Conservation (phyloP, 2,113 vertebrate species). For the Takifugu bimaculatus region DNA sequence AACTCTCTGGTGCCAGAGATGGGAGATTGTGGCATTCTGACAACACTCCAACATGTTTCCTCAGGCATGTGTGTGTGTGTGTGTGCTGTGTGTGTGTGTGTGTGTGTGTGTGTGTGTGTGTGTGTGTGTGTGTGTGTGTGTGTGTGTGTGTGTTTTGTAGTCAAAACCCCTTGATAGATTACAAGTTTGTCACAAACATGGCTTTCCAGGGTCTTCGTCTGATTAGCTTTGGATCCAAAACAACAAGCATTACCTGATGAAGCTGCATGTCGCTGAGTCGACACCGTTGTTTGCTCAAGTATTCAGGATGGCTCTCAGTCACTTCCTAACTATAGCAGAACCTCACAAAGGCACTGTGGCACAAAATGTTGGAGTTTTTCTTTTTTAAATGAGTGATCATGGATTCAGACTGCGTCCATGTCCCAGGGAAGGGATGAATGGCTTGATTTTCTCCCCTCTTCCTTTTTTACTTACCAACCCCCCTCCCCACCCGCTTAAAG, state of each 20-base stretch:
- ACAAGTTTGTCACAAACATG: conserved; percentile 34
- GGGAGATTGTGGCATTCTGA: conserved; percentile 52
- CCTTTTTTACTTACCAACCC: conserved; percentile 49
- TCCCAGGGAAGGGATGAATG: conserved; percentile 71
- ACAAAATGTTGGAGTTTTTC: conserved; percentile 66
- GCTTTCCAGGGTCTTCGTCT: conserved; percentile 34
- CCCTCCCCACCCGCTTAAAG: conserved; percentile 41
- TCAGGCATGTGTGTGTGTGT: conserved; percentile 43
- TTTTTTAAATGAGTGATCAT: conserved; percentile 69
- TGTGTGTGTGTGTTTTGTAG: conserved; percentile 38
- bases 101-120: conserved; percentile 24
- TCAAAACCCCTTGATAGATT: conserved; percentile 30
- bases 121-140: conserved; percentile 4
- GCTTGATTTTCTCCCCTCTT: conserved; percentile 65
- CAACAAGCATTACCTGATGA: background rate
- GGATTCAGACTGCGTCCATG: conserved; percentile 69
- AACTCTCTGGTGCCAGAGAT: conserved; percentile 46
- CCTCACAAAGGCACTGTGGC: conserved; percentile 66
- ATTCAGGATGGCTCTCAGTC: conserved; percentile 59
- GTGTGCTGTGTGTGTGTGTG: conserved; percentile 20
- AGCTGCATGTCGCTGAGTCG: conserved; percentile 5
- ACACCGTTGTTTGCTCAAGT: conserved; percentile 51
- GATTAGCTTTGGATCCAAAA: conserved; percentile 39
- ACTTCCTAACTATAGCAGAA: conserved; percentile 58
- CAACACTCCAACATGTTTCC: conserved; percentile 56